A percentile compares a stretch with the other conserved stretches of the same genome.
Evolutionary conservation across 2,888 invertebrate genomes (phyloP).

Genomic region (Andrena chrysosceles): DNA sequence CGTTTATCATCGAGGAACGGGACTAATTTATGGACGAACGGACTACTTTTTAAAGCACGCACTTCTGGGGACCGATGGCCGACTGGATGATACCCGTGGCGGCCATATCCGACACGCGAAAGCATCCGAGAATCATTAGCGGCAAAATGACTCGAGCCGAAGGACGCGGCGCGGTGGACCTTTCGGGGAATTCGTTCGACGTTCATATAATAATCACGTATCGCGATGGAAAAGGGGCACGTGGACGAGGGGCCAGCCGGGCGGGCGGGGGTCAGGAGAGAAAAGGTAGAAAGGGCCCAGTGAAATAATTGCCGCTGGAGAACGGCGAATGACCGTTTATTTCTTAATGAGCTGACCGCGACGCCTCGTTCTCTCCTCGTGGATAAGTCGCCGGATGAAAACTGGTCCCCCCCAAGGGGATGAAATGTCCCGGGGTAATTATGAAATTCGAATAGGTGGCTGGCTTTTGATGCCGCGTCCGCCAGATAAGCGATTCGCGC

Average conservation of each 20-base stretch:
- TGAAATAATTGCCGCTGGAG: slow-evolving; percentile 69
- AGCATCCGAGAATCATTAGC: slow-evolving; percentile 96
- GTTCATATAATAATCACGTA: slow-evolving; percentile 68
- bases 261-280: neutral
- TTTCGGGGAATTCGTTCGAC: slow-evolving; percentile 68
- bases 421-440: neutral
- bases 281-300: slow-evolving; percentile 30
- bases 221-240: slow-evolving; percentile 46
- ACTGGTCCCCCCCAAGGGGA: slow-evolving; percentile 14
- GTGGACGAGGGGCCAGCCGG: slow-evolving; percentile 1
- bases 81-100: slow-evolving; percentile 99
- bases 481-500: neutral
- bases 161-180: slow-evolving; percentile 38
- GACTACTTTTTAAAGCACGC: slow-evolving; percentile 88
- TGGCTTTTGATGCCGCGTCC: neutral
- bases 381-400: slow-evolving; percentile 27
- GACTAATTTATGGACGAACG: slow-evolving; percentile 59
- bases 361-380: slow-evolving; percentile 24
- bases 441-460: neutral
- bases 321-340: slow-evolving; percentile 64
- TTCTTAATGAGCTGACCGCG: slow-evolving; percentile 62
- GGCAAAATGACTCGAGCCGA: slow-evolving; percentile 94
- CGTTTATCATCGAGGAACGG: neutral
- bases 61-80: slow-evolving; percentile 99
- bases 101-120: slow-evolving; percentile 94